These are phyloP conservation scores for Pachliopta kotzebuea DNA, from an alignment of 2,888 invertebrate species.

Conservation along the genomic window DNA sequence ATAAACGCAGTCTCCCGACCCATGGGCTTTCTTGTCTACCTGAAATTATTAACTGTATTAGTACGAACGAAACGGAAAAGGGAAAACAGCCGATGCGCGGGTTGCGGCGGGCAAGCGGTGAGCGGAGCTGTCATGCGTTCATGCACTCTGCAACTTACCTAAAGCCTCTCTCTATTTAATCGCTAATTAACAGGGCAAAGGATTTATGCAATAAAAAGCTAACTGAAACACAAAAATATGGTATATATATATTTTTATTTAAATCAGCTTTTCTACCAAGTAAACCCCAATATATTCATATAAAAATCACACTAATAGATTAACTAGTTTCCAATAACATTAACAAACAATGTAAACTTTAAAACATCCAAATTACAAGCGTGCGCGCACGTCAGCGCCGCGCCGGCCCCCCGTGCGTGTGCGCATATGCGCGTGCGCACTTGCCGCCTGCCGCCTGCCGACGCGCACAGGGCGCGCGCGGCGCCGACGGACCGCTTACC, in stretches of 20 bases:
- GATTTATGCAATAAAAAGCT: slow-evolving; percentile 46
- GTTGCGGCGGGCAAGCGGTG: slow-evolving; percentile 55
- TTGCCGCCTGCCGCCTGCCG: no score
- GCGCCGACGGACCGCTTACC: neutral
- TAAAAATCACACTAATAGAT: slow-evolving; percentile 78
- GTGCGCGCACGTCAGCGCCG: slow-evolving; percentile 63
- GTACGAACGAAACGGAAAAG: slow-evolving; percentile 73
- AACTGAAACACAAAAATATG: slow-evolving; percentile 43
- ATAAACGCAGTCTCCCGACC: slow-evolving; percentile 76
- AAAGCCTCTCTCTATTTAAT: slow-evolving; percentile 25
- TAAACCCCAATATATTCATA: slow-evolving; percentile 81
- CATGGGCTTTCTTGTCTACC: slow-evolving; percentile 77
- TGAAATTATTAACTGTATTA: slow-evolving; percentile 80
- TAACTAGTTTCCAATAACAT: slow-evolving; percentile 75
- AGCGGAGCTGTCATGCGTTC: slow-evolving; percentile 51
- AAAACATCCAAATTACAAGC: slow-evolving; percentile 57
- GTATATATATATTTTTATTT: slow-evolving; percentile 71
- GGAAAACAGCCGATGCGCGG: slow-evolving; percentile 53
- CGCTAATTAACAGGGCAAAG: slow-evolving; percentile 30
- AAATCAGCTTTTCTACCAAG: slow-evolving; percentile 78
- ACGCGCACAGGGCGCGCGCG: no score
- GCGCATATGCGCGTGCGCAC: no score
- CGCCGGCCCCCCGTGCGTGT: neutral
- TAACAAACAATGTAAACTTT: slow-evolving; percentile 74
- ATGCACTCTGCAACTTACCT: slow-evolving; percentile 64